These are phyloP conservation scores for Hydrophis major DNA, from an alignment of 2,797 vertebrate genomes.

Conservation along the genomic window DNA sequence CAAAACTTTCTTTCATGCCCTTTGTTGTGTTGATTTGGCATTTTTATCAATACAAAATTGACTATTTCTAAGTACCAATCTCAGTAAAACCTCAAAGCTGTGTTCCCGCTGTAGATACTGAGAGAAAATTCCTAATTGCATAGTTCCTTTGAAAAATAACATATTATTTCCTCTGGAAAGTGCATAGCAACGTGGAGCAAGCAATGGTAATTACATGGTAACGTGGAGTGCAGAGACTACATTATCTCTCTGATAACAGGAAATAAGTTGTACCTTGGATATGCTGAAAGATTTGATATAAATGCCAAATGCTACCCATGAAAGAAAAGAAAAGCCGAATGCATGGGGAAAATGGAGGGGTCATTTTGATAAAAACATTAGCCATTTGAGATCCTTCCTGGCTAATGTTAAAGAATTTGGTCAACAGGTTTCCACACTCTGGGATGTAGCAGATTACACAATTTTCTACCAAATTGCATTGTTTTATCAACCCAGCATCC, in stretches of 20 bases:
- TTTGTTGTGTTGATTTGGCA: background rate
- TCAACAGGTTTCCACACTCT: background rate
- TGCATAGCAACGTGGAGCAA: conserved; percentile 3
- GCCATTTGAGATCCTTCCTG: background rate
- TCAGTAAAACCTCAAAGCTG: conserved; percentile 16
- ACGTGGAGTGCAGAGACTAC: background rate
- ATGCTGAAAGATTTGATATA: background rate
- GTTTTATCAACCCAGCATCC: background rate
- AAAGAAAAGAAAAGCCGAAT: background rate
- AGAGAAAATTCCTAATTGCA: conserved; percentile 32
- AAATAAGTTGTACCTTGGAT: background rate
- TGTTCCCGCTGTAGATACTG: background rate
- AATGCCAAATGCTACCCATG: background rate
- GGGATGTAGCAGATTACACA: background rate
- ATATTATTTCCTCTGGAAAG: conserved; percentile 23
- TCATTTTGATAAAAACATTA: background rate
- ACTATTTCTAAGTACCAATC: background rate
- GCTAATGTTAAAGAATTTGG: background rate
- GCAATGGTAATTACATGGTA: conserved; percentile 1
- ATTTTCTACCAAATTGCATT: background rate
- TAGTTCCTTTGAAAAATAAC: conserved; percentile 11
- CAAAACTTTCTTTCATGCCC: background rate
- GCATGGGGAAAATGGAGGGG: background rate
- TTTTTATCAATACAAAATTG: background rate
- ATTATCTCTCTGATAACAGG: background rate